phyloP scores from a whole-genome alignment of 2,888 invertebrate species.

The Merodon equestris region DNA sequence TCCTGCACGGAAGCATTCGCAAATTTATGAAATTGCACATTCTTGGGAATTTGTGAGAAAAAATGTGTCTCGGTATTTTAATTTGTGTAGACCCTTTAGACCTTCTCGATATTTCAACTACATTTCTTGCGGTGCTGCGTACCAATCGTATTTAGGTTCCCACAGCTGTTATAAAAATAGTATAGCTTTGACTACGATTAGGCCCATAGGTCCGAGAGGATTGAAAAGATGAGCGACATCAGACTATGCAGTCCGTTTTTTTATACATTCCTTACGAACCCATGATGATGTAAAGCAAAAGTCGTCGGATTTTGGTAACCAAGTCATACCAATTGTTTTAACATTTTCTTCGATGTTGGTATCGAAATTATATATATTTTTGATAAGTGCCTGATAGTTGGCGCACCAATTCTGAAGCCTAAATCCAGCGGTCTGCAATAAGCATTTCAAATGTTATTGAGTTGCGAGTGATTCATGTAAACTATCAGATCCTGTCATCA shows the following conservation, averaged over 20 bases:
- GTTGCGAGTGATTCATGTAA: not conserved
- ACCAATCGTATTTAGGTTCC: constrained; percentile 7
- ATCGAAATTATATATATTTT: not conserved
- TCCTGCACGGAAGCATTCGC: not conserved
- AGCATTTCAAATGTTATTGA: not conserved
- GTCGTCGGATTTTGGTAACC: not conserved
- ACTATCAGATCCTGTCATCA: constrained; percentile 5
- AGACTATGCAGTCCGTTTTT: not conserved
- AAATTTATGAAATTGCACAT: not conserved
- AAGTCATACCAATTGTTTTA: not conserved
- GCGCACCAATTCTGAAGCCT: not conserved
- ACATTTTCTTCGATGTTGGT: not conserved
- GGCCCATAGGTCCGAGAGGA: not conserved
- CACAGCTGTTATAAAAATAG: not conserved
- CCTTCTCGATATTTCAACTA: constrained; percentile 5
- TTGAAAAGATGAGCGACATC: not conserved
- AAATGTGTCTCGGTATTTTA: constrained; percentile 1
- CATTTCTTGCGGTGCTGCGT: constrained; percentile 19
- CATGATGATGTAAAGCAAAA: not conserved
- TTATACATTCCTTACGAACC: not conserved
- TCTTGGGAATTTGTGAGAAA: not conserved
- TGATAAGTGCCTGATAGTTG: not conserved
- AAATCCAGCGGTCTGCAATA: not conserved
- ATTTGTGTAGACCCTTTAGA: constrained; percentile 1
- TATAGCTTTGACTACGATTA: not conserved